Evolutionary conservation across 2,888 invertebrate species (phyloP).

Genomic region (Parnassius apollo): DNA sequence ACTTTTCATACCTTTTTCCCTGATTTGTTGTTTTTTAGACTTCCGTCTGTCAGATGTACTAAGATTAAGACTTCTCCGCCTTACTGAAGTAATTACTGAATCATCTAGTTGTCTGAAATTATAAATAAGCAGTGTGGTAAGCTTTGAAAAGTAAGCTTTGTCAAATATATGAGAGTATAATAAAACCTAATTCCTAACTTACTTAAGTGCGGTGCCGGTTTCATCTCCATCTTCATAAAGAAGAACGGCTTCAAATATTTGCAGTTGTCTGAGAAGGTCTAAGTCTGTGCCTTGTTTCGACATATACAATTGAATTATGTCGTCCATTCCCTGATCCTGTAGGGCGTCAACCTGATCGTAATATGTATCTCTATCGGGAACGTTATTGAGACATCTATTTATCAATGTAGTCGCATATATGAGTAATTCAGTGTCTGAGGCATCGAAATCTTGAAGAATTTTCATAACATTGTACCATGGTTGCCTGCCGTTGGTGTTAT

Average conservation of each 20-base stretch:
- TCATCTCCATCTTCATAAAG: slow-evolving; percentile 90
- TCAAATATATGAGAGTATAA: too few species aligned
- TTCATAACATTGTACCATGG: slow-evolving; percentile 90
- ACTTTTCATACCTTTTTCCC: slow-evolving; percentile 86
- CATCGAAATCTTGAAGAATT: slow-evolving; percentile 95
- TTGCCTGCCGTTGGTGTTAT: slow-evolving; percentile 82
- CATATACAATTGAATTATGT: slow-evolving; percentile 93
- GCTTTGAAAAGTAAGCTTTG: background rate
- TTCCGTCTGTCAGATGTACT: slow-evolving; percentile 87
- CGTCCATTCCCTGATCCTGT: slow-evolving; percentile 96
- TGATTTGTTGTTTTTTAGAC: slow-evolving; percentile 80
- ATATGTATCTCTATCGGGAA: slow-evolving; percentile 97
- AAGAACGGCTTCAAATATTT: slow-evolving; percentile 85
- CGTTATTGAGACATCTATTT: slow-evolving; percentile 95
- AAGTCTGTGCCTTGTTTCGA: slow-evolving; percentile 95
- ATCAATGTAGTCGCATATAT: slow-evolving; percentile 98
- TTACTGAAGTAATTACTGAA: slow-evolving; percentile 86
- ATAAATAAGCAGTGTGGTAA: slow-evolving; percentile 2
- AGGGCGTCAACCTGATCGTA: slow-evolving; percentile 98
- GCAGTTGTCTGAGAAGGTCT: slow-evolving; percentile 93
- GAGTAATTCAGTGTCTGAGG: slow-evolving; percentile 97
- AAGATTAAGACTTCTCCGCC: slow-evolving; percentile 70
- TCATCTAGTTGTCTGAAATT: slow-evolving; percentile 83
- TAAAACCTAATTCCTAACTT: slow-evolving; percentile 40
- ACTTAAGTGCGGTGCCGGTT: slow-evolving; percentile 81